Percentiles rank a stretch among this genome's conserved stretches.
Conservation (phyloP, 2,113 vertebrate species). For the Budorcas taxicolor region DNA sequence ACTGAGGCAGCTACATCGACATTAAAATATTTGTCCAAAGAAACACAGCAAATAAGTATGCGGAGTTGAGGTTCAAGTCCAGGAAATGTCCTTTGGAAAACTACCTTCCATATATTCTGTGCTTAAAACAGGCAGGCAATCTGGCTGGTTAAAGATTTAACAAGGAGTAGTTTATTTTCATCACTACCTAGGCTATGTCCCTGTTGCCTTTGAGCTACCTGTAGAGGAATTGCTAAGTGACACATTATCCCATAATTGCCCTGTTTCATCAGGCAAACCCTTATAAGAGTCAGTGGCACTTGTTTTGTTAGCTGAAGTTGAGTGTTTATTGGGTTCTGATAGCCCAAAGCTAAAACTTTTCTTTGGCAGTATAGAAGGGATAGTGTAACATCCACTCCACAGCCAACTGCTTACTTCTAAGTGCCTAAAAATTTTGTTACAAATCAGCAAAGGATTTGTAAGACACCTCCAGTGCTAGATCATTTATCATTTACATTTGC, state of each 20-base stretch:
- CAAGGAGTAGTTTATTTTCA: slow-evolving; percentile 1
- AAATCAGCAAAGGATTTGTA: slow-evolving; percentile 30
- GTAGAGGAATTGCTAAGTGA: neutral
- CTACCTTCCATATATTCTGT: neutral
- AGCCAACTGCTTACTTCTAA: slow-evolving; percentile 53
- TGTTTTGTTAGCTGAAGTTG: slow-evolving; percentile 34
- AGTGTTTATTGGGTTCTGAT: slow-evolving; percentile 53
- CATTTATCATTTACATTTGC: neutral
- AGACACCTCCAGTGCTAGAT: neutral
- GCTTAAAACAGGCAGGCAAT: neutral
- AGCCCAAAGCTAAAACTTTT: slow-evolving; percentile 37
- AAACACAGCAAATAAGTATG: neutral
- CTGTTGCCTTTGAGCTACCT: neutral
- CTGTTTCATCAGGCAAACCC: slow-evolving; percentile 25
- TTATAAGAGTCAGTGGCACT: neutral
- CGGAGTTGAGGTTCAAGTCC: neutral
- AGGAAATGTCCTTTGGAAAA: neutral
- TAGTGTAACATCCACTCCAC: neutral
- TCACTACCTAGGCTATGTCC: neutral
- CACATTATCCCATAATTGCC: neutral
- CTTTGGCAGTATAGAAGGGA: slow-evolving; percentile 1
- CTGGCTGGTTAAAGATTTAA: neutral
- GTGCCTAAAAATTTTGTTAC: slow-evolving; percentile 26
- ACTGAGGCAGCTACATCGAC: neutral
- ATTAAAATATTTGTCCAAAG: neutral